Evolutionary conservation across 2,888 invertebrate species (phyloP).

Genomic region (Aricia artaxerxes): DNA sequence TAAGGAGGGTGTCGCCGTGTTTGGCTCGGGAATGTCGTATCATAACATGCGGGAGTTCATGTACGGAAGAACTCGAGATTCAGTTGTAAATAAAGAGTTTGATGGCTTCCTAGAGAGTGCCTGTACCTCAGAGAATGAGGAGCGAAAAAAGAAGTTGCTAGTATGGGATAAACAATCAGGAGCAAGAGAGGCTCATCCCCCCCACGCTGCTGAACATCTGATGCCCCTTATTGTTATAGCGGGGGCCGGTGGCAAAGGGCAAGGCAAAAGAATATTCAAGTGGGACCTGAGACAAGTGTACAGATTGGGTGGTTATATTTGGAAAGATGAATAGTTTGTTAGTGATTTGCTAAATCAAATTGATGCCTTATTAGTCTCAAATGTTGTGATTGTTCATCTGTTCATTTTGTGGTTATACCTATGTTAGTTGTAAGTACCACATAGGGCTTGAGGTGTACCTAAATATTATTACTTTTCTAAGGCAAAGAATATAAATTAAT

Average conservation of each 20-base stretch:
- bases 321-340: constrained; percentile 57
- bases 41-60: constrained; percentile 73
- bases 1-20: constrained; percentile 66
- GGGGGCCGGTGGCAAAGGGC: constrained; percentile 62
- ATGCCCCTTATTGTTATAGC: constrained; percentile 71
- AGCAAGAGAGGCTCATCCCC: constrained; percentile 65
- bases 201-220: constrained; percentile 67
- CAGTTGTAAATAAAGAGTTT: constrained; percentile 65
- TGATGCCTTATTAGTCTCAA: neutral
- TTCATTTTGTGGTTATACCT: neutral
- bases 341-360: neutral
- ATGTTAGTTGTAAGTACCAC: neutral
- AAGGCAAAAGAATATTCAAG: constrained; percentile 65
- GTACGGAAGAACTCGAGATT: constrained; percentile 45
- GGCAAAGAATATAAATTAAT: no score
- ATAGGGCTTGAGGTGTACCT: neutral
- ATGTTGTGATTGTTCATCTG: neutral
- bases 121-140: constrained; percentile 59
- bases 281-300: constrained; percentile 68
- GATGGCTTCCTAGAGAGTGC: constrained; percentile 64
- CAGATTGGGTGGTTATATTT: constrained; percentile 67
- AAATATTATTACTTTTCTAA: neutral
- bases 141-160: constrained; percentile 53
- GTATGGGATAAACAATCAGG: constrained; percentile 63
- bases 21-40: constrained; percentile 74